Base-by-base conservation (phyloP, 2,888 invertebrate species). In the Timandra comae region DNA sequence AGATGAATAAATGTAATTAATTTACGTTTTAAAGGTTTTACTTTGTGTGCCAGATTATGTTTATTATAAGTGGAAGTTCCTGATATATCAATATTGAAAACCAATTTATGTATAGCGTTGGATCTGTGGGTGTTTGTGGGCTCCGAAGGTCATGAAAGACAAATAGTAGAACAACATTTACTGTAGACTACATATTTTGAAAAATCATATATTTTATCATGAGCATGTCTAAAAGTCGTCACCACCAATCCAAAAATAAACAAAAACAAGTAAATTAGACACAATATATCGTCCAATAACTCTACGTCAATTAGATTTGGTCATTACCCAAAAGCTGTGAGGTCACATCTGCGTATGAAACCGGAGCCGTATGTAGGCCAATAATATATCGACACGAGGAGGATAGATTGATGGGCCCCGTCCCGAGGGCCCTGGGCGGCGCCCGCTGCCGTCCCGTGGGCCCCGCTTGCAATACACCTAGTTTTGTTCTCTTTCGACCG, bases 361-460 rank as follows among this genome's bases (percentile, higher is more conserved):
- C 49, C 53, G 56, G 55, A 59, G 52, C 59, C 46, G 63, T 69
- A 72, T 74, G 71, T 75, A 68, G 72, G 69, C 57, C 69, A 70
- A 66, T 72, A 69, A 71, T 66, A 65, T 66, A 75, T 77, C 76
- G 76, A 73, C 71, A 66, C 58, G 62, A 63, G 63, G 67, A 64
- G 71, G 65, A 63, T 63, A 79, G 80, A 81, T 80, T 79, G 80
- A 81, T 81, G 79, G 64, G 61, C 34, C 46, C 33, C 19, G 38
- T 30, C 35, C 46, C 38, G 32, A 25, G 35, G 53, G 43, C 46
- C 24, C 46, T 42, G 40, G 32, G 41, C 52, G 40, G 52, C 52
- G 50, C 52, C 54, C 37, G 47, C 40, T 51, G 29, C 46, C 46
- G 45, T 49, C 58, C n/a, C n/a, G n/a, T n/a, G 16, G 16, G 16